phyloP scores from a whole-genome alignment of 2,113 vertebrate genomes.

The Chionis minor region DNA sequence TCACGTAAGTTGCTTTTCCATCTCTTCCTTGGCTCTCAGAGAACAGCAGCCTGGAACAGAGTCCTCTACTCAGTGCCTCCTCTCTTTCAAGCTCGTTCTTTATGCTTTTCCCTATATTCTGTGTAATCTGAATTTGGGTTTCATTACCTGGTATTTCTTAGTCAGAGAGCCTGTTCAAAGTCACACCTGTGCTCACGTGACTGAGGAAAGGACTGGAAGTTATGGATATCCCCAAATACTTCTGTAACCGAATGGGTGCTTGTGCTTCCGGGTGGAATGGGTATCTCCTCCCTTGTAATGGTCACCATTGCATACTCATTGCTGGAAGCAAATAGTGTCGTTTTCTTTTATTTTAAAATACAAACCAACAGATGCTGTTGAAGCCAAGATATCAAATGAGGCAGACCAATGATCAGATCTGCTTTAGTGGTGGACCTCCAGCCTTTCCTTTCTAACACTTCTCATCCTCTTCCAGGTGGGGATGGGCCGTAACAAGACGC shows the following conservation, averaged over 20 bases:
- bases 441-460: not conserved
- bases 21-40: not conserved
- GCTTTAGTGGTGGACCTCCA: not conserved
- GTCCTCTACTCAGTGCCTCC: not conserved
- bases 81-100: not conserved
- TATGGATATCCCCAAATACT: not conserved
- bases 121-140: not conserved
- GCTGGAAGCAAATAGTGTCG: not conserved
- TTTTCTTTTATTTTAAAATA: not conserved
- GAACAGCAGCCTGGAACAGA: not conserved
- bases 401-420: not conserved
- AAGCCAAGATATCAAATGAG: not conserved
- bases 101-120: not conserved
- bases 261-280: not conserved
- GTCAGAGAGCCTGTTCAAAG: not conserved
- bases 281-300: not conserved
- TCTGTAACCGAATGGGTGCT: not conserved
- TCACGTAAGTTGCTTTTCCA: slow-evolving; percentile 79
- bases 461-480: slow-evolving; percentile 81
- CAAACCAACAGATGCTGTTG: slow-evolving; percentile 2
- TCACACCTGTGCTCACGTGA: not conserved
- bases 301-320: not conserved
- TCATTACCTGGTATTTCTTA: not conserved
- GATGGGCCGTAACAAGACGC: slow-evolving; percentile 86
- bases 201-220: not conserved